Evolutionary conservation across 2,113 vertebrate species (phyloP).

Genomic region (Myiagra hebetior): DNA sequence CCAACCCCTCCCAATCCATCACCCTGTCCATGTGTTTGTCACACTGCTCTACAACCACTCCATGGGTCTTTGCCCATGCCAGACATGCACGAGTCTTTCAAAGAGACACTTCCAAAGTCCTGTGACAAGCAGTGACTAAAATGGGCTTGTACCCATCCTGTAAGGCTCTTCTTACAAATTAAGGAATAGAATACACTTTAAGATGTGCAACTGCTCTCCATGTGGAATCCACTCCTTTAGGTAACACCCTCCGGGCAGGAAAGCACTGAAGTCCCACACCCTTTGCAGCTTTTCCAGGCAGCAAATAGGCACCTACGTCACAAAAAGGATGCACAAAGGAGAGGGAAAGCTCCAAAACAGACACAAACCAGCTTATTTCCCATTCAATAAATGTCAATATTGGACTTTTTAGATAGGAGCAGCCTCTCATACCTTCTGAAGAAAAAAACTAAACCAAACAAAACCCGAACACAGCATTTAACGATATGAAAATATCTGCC

Average conservation of each 20-base stretch:
- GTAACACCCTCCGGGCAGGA: not conserved
- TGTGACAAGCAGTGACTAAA: not conserved
- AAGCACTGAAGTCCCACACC: not conserved
- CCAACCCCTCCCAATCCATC: not conserved
- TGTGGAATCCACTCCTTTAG: not conserved
- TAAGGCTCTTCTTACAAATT: not conserved
- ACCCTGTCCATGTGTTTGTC: not conserved
- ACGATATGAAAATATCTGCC: not conserved
- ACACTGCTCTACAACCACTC: not conserved
- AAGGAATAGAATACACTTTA: not conserved
- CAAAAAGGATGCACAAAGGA: not conserved
- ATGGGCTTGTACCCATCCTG: not conserved
- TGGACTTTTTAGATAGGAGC: not conserved
- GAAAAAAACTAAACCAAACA: not conserved
- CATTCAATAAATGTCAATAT: not conserved
- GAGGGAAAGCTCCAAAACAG: not conserved
- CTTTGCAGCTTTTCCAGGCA: not conserved
- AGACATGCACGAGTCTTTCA: not conserved
- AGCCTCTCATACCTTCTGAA: not conserved
- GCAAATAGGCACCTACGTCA: not conserved
- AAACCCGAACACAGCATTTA: not conserved
- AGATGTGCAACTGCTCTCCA: not conserved
- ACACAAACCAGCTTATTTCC: not conserved
- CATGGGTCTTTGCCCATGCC: not conserved
- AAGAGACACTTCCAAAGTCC: not conserved